These are phyloP conservation scores for Elysia crispata DNA, from an alignment of 2,888 invertebrate genomes.

Conservation along the genomic window DNA sequence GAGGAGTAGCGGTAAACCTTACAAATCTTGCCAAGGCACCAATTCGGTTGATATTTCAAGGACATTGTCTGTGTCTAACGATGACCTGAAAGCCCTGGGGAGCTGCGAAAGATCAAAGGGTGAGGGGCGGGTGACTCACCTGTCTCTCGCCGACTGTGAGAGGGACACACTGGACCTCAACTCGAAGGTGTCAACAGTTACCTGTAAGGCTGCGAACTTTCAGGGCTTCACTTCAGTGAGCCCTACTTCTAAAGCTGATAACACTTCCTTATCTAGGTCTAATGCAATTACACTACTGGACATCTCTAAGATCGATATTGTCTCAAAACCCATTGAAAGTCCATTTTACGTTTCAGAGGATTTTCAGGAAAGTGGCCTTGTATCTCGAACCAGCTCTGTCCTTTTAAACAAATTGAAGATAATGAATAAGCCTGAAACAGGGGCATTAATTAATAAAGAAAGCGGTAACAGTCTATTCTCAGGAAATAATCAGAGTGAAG, in stretches of 20 bases:
- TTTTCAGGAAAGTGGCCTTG: background rate
- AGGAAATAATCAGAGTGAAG: no score
- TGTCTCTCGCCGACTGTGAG: slow-evolving; percentile 20
- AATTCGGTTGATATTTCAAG: background rate
- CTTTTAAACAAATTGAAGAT: slow-evolving; percentile 41
- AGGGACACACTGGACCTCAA: background rate
- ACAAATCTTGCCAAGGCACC: slow-evolving; percentile 13
- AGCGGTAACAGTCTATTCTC: no score
- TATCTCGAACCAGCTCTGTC: no score
- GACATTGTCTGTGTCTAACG: background rate
- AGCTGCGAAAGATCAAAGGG: slow-evolving; percentile 14
- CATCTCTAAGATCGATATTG: background rate
- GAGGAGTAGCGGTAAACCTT: no score
- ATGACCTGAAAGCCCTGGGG: slow-evolving; percentile 34
- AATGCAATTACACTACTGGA: background rate
- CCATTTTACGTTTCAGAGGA: slow-evolving; percentile 18
- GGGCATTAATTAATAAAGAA: no score
- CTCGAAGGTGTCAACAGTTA: slow-evolving; percentile 2
- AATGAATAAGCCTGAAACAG: slow-evolving; percentile 44
- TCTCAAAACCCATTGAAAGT: slow-evolving; percentile 6
- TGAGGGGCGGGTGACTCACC: slow-evolving; percentile 39
- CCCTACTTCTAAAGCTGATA: no score
- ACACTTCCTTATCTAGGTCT: background rate
- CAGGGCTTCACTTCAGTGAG: no score
- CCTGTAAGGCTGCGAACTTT: no score